Conservation (phyloP, 2,113 vertebrate genomes). For the Bucco capensis region DNA sequence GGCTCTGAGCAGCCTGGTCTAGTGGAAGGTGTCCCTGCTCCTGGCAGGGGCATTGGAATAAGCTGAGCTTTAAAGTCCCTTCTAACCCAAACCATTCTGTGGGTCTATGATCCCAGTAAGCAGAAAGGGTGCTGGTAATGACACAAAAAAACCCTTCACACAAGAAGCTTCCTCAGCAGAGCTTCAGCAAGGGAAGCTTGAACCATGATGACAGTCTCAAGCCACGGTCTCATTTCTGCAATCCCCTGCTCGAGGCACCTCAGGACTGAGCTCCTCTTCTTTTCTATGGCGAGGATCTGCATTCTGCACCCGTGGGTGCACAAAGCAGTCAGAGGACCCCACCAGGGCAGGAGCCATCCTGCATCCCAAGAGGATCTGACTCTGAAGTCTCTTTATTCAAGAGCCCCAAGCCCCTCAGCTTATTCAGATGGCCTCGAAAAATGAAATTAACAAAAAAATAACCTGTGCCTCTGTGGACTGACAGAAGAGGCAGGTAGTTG, state of each 20-base stretch:
- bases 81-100: neutral
- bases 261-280: neutral
- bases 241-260: neutral
- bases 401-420: neutral
- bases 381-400: neutral
- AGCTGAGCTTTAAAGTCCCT: neutral
- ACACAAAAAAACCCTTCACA: neutral
- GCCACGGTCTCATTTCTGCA: neutral
- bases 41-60: neutral
- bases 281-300: neutral
- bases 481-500: neutral
- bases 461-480: neutral
- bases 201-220: fast-evolving
- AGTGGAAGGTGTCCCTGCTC: neutral
- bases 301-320: fast-evolving
- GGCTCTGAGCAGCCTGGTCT: neutral
- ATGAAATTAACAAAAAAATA: neutral
- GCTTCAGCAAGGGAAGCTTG: neutral
- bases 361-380: neutral
- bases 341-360: fast-evolving
- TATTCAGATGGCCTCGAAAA: neutral
- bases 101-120: neutral
- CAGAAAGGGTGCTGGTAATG: neutral
- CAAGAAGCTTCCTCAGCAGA: neutral
- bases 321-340: neutral